A percentile compares a stretch with the other conserved stretches of the same genome.
Evolutionary conservation across 1,140 invertebrate genomes (phyloP).

Genomic region (Saccostrea echinata): DNA sequence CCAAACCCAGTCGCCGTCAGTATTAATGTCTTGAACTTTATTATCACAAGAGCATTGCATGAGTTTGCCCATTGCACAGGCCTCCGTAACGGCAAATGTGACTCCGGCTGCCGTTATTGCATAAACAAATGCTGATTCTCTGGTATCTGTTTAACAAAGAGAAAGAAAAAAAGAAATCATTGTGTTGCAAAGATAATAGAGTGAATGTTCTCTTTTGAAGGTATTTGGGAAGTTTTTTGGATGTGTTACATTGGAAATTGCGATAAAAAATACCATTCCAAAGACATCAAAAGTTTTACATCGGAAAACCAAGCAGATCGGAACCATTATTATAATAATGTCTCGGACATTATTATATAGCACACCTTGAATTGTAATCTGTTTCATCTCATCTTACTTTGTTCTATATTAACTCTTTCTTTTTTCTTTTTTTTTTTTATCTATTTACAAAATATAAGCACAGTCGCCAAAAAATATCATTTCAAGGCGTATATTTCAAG

Average conservation of each 20-base stretch:
- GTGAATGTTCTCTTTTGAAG: neutral
- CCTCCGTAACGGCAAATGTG: slow-evolving; percentile 90
- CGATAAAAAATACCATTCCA: neutral
- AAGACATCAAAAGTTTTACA: neutral
- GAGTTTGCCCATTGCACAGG: slow-evolving; percentile 83
- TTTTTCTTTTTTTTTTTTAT: neutral
- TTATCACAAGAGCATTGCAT: slow-evolving; percentile 77
- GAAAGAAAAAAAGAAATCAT: neutral
- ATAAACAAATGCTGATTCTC: slow-evolving; percentile 95
- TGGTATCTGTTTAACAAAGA: slow-evolving; percentile 85
- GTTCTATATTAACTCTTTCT: neutral
- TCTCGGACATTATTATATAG: neutral
- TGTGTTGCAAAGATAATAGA: slow-evolving; percentile 19
- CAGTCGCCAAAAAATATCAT: no score
- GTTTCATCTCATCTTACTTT: neutral
- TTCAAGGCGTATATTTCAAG: no score
- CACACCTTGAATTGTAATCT: no score
- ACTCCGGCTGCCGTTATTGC: slow-evolving; percentile 94
- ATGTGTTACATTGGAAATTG: neutral
- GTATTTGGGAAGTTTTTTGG: neutral
- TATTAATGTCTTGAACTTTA: slow-evolving; percentile 73
- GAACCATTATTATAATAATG: neutral
- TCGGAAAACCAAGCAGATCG: neutral
- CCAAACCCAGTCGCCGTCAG: slow-evolving; percentile 95
- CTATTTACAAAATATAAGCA: neutral